Percentiles rank a stretch among this genome's conserved stretches.
Evolutionary conservation across 2,113 vertebrate genomes (phyloP).

Genomic region (Cyphomyrus discorhynchus): DNA sequence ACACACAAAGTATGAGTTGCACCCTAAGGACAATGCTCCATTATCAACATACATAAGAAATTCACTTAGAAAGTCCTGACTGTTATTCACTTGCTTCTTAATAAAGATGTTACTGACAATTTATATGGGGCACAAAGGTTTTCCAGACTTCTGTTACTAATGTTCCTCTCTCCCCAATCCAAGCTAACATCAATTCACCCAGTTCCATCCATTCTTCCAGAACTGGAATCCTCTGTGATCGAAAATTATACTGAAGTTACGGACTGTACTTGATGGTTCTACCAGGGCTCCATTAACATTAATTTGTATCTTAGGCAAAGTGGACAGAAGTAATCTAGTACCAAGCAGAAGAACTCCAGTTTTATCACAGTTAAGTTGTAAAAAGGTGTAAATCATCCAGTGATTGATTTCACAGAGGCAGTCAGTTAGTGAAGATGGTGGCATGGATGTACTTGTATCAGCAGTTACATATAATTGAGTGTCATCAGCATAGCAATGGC

Average conservation of each 20-base stretch:
- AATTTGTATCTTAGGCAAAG: neutral
- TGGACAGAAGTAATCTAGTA: neutral
- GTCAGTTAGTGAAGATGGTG: too few species aligned
- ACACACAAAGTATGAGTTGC: neutral
- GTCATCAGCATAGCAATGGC: too few species aligned
- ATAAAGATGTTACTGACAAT: neutral
- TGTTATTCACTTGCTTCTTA: neutral
- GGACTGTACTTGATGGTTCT: neutral
- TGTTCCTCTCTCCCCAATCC: neutral
- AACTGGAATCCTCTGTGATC: neutral
- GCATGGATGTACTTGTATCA: too few species aligned
- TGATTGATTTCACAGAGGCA: too few species aligned
- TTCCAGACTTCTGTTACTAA: neutral
- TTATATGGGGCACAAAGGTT: neutral
- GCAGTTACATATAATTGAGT: too few species aligned
- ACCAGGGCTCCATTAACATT: neutral
- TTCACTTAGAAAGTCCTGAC: neutral
- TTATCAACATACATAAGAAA: neutral
- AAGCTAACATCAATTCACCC: neutral
- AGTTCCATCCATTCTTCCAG: neutral
- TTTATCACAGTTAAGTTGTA: neutral
- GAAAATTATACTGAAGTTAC: neutral
- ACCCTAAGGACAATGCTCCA: neutral
- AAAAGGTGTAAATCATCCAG: neutral
- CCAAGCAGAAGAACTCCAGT: neutral